Evolutionary conservation across 2,888 invertebrate genomes (phyloP), one percentile per base, ranked within the genome.

Genomic region (Ormyrus nitidulus): DNA sequence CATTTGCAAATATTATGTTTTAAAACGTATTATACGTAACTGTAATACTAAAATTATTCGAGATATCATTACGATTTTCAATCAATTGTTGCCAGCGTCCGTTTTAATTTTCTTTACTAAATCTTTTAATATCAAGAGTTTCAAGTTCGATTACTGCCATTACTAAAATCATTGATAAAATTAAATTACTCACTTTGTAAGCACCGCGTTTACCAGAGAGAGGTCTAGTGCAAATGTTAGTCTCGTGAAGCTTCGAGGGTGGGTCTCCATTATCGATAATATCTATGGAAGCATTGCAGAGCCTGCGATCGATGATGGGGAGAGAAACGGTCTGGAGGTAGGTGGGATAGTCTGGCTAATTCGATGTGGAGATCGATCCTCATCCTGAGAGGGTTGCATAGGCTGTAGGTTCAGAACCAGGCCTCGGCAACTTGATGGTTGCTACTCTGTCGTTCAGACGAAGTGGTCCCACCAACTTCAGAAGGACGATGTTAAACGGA

Each of bases 401-500:
- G 62, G 90, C 91, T 5, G 79, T 75, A 13, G 88, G 86, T 11
- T 84, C 81, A 10, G 69, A 51, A 53, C 85, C 87, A 9, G 81
- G 73, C 34, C 77, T 81, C 2, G 92, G 92, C 44, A 92, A 85
- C 13, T 79, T 82, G 49, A 91, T 88, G 0, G 89, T 85, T 48
- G 88, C 85, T 0, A 92, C 90, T 54, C 81, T 84, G 44, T 86
- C 86, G 71, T 87, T 88, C 13, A 88, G 87, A 0, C 65, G 80
- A 66, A 91, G 85, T 1, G 87, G 84, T 2, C 79, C 83, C 13
- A 83, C 82, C 70, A 93, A 85, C 70, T 88, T 89, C 19, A 93
- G 83, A 3, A 93, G 83, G 58, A 92, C 92, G 56, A 93, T 91
- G 85, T 93, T 93, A 84, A 10, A 59, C 5, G 59, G 59, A 10